Base-by-base conservation (phyloP, 2,797 vertebrate species). In the Rhinogobio ventralis region DNA sequence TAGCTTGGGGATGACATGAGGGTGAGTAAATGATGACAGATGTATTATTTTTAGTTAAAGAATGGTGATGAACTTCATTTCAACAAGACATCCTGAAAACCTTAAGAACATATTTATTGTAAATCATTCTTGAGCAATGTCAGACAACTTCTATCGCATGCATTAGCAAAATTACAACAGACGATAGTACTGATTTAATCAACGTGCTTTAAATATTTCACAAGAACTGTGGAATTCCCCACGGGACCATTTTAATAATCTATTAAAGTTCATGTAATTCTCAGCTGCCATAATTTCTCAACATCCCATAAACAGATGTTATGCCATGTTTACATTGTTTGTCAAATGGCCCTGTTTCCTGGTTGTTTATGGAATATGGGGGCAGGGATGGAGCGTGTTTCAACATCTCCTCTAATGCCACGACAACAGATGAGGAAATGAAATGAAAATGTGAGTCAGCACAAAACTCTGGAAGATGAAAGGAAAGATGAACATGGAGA, bases 221-320 rank as follows among this genome's bases (percentile, higher is more conserved):
- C 76, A 66, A 88, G 85, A 79, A 84, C 77, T 30, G 66, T 20
- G 79, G 79, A 78, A 74, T 78, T 87, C 84, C 84, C 86, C 53
- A n/a, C 46, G 68, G 77, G 81, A 86, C 62, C 68, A 82, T 78
- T 86, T 85, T 79, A 83, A 86, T 81, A 80, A 86, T 88, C 82
- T 78, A 86, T 90, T 86, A 86, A 83, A 75, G 79, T 83, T 77
- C 82, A 69, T 86, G 87, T 83, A 85, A 87, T 88, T 90, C 84
- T 81, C 81, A 88, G 86, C 87, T 87, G 86, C 86, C 87, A 79
- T 90, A 85, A 90, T 88, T 90, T 85, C 79, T 86, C 87, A 88
- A 85, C 79, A 86, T 87, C 84, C 72, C 82, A 71, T 87, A 90
- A 90, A 90, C 87, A 90, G 87, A 90, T 87, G 86, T 87, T 88